These are phyloP conservation scores for Ctenopoma multispine DNA, from an alignment of 2,797 vertebrate genomes.

Conservation along the genomic window DNA sequence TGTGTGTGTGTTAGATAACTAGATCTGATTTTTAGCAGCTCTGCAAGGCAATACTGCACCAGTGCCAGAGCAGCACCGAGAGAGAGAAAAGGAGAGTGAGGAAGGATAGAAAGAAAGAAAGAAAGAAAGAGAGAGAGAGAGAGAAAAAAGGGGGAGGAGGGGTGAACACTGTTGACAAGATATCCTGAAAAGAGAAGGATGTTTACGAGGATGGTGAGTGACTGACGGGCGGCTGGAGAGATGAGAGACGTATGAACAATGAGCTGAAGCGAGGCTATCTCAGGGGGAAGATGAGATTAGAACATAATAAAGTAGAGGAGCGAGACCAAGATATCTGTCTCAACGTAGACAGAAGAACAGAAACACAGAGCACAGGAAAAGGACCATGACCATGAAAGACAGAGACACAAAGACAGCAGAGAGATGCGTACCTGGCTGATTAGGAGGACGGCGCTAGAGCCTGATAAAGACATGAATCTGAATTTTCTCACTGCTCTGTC, in stretches of 20 bases:
- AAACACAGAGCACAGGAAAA: constrained; percentile 22
- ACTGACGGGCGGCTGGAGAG: constrained; percentile 50
- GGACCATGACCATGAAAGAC: constrained; percentile 38
- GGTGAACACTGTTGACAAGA: constrained; percentile 54
- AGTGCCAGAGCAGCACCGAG: constrained; percentile 60
- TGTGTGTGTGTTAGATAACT: constrained; percentile 72
- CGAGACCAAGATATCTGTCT: constrained; percentile 61
- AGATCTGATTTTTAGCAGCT: constrained; percentile 73
- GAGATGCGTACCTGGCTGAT: constrained; percentile 87
- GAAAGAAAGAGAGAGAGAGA: constrained; percentile 1
- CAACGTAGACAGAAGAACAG: constrained; percentile 42
- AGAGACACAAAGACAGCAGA: constrained; percentile 48
- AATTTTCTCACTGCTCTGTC: constrained; percentile 51
- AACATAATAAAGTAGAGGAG: constrained; percentile 65
- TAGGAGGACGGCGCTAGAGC: constrained; percentile 87
- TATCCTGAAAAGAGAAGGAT: constrained; percentile 53
- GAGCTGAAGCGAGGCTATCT: constrained; percentile 60
- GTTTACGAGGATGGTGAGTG: constrained; percentile 52
- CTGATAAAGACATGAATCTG: constrained; percentile 88
- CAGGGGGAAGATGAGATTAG: constrained; percentile 70
- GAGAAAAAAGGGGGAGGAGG: constrained; percentile 2
- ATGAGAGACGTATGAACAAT: constrained; percentile 39
- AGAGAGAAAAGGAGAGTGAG: constrained; percentile 57
- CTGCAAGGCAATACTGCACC: constrained; percentile 78
- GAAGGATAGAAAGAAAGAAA: constrained; percentile 9